A percentile compares a stretch with the other conserved stretches of the same genome.
phyloP scores from a whole-genome alignment of 2,888 invertebrate species.

The Eilema depressum region DNA sequence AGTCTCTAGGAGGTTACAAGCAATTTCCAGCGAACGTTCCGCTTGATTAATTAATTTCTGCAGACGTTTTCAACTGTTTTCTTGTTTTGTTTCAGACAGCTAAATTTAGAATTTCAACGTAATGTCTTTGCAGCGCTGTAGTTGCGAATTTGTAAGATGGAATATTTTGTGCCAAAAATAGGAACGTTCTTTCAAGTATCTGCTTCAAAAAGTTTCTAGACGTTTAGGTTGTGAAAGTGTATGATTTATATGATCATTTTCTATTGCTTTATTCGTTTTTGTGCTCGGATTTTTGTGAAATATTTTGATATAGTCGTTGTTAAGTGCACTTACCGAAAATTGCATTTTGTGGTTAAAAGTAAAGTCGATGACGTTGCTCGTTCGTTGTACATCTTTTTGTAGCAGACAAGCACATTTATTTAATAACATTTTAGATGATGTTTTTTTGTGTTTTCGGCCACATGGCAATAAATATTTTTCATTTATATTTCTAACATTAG shows the following conservation, averaged over 20 bases:
- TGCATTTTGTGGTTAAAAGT: background rate
- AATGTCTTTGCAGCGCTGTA: slow-evolving; percentile 27
- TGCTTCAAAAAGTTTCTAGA: background rate
- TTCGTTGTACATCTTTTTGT: background rate
- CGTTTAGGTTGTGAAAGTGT: slow-evolving; percentile 1
- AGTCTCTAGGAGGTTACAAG: slow-evolving; percentile 15
- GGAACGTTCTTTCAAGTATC: background rate
- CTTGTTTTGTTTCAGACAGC: slow-evolving; percentile 38
- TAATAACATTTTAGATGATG: background rate
- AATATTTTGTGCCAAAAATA: slow-evolving; percentile 22
- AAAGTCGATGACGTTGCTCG: background rate
- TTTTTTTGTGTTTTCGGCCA: background rate
- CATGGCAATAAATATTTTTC: background rate
- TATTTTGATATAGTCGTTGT: background rate
- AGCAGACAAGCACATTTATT: background rate
- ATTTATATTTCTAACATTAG: background rate
- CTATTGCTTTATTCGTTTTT: background rate
- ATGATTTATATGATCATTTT: background rate
- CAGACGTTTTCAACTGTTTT: slow-evolving; percentile 32
- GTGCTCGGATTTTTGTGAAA: background rate
- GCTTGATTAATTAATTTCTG: slow-evolving; percentile 48
- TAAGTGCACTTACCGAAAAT: background rate
- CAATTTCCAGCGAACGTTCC: slow-evolving; percentile 17
- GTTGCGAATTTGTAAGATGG: slow-evolving; percentile 18
- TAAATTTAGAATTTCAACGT: slow-evolving; percentile 36